phyloP scores from a whole-genome alignment of 2,113 vertebrate species.

The Rhea americana region DNA sequence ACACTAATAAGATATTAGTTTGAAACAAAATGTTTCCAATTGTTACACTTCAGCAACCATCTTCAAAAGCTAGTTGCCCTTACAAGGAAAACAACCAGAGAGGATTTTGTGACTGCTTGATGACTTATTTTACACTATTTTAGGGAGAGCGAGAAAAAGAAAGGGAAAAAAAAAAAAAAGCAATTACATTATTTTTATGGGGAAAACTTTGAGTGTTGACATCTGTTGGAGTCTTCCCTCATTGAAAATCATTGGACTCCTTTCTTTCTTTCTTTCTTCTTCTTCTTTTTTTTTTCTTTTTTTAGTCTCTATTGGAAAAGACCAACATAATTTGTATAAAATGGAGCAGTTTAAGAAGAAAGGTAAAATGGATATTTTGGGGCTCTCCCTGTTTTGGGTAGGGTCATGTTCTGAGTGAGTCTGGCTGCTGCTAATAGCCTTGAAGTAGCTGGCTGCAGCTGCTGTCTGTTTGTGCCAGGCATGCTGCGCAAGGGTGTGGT shows the following conservation, averaged over 20 bases:
- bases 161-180: not conserved
- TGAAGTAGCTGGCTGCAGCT: not conserved
- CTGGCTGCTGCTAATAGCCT: not conserved
- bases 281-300: not conserved
- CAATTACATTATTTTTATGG: not conserved
- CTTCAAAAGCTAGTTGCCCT: not conserved
- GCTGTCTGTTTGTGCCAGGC: fast-evolving
- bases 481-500: not conserved
- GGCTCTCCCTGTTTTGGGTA: not conserved
- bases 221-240: not conserved
- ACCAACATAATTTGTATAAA: not conserved
- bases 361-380: not conserved
- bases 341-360: not conserved
- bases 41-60: not conserved
- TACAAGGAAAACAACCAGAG: not conserved
- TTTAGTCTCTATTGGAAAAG: not conserved
- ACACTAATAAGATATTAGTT: fast-evolving
- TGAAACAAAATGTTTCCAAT: not conserved
- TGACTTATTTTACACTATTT: not conserved
- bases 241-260: not conserved
- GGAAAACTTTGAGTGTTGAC: not conserved
- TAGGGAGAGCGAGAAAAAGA: not conserved
- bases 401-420: not conserved
- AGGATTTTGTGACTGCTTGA: not conserved
- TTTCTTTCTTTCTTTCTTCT: not conserved